These are phyloP conservation scores for Ectropis crepuscularia DNA, from an alignment of 2,888 invertebrate species.

Conservation along the genomic window DNA sequence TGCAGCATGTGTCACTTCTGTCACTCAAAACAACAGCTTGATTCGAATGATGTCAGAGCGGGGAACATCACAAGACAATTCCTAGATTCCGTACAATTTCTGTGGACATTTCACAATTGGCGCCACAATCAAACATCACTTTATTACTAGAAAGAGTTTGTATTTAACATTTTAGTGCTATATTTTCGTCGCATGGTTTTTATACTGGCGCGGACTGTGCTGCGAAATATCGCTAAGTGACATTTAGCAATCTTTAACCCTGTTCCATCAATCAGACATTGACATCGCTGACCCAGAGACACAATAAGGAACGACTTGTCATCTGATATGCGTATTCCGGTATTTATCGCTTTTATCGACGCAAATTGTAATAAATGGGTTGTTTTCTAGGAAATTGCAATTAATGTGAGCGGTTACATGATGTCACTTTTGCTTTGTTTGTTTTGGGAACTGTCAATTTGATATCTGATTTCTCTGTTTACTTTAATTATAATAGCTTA, in stretches of 20 bases:
- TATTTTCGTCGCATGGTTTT: too few relatives aligned
- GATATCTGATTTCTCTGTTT: neutral
- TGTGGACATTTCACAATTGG: too few relatives aligned
- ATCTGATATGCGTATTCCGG: constrained; percentile 43
- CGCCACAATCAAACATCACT: too few relatives aligned
- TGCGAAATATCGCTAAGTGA: constrained; percentile 31
- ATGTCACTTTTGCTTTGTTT: constrained; percentile 37
- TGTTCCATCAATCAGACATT: constrained; percentile 40
- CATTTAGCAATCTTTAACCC: constrained; percentile 42
- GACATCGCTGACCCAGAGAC: constrained; percentile 49
- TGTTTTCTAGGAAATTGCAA: constrained; percentile 51
- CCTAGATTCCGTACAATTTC: constrained; percentile 22
- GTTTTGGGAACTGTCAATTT: constrained; percentile 23
- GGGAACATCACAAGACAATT: constrained; percentile 49
- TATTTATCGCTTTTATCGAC: constrained; percentile 29
- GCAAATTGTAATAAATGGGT: constrained; percentile 46
- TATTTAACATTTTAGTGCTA: too few relatives aligned
- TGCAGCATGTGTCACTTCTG: constrained; percentile 6
- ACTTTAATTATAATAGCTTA: neutral
- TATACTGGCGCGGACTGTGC: too few relatives aligned
- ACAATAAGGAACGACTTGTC: constrained; percentile 53
- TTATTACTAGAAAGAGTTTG: too few relatives aligned
- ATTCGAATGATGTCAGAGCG: constrained; percentile 35
- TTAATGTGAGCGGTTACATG: constrained; percentile 32
- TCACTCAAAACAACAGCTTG: constrained; percentile 4